Percentiles rank a stretch among this genome's conserved stretches.
phyloP scores from a whole-genome alignment of 1,140 invertebrate genomes.

The Drosophila kanapiae region DNA sequence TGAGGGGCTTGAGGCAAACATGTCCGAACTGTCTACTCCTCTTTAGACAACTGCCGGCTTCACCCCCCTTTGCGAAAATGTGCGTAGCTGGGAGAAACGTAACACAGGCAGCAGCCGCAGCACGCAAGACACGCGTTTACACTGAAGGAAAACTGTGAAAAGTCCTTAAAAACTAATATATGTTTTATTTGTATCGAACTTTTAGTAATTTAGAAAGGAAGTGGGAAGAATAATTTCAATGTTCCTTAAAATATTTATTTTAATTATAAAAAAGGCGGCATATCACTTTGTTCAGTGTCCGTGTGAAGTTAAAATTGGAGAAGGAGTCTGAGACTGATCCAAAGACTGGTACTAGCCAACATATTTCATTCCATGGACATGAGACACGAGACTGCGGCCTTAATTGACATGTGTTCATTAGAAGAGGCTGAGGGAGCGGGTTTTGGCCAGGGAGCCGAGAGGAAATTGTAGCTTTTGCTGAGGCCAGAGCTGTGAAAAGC shows the following conservation, averaged over 20 bases:
- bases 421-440: slow-evolving; percentile 35
- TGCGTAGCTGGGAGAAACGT: slow-evolving; percentile 65
- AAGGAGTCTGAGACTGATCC: slow-evolving; percentile 36
- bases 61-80: slow-evolving; percentile 22
- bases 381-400: slow-evolving; percentile 48
- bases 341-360: slow-evolving; percentile 29
- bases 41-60: slow-evolving; percentile 1
- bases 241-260: too few relatives aligned
- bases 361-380: slow-evolving; percentile 54
- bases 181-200: too few relatives aligned
- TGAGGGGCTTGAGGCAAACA: slow-evolving; percentile 50
- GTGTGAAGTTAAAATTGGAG: slow-evolving; percentile 27
- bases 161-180: background rate
- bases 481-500: background rate
- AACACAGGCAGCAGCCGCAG: slow-evolving; percentile 54
- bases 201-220: too few relatives aligned
- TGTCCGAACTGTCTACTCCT: slow-evolving; percentile 41
- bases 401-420: slow-evolving; percentile 83
- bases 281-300: background rate
- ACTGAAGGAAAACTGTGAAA: background rate
- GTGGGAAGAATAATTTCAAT: too few relatives aligned
- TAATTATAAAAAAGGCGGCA: too few relatives aligned
- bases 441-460: background rate
- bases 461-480: background rate
- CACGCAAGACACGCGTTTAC: slow-evolving; percentile 39